Evolutionary conservation across 2,888 invertebrate genomes (phyloP), one percentile per base, ranked within the genome.

Genomic region (Bruchidius siliquastri): DNA sequence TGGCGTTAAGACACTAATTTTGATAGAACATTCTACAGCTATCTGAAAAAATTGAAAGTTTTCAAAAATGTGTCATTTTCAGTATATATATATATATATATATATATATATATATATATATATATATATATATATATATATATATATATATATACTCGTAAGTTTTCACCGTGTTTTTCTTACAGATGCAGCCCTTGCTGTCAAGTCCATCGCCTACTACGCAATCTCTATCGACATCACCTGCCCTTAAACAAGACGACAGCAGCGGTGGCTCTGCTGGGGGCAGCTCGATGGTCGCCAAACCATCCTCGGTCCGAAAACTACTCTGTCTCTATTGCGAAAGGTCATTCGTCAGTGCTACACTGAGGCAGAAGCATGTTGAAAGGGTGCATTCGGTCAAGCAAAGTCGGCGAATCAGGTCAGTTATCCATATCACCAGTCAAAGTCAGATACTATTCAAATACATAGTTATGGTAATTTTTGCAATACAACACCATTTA

Each of bases 281-380:
- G 30, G 68, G n/a, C 71, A 22, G 8, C 21, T 67, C 49, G 13
- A 49, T 18, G 13, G 49, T 26, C 73, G 76, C 70, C 73, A 77
- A 74, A 73, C 72, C 72, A 75, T 77, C 76, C 72, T 74, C 78
- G 70, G 76, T 82, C 68, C 80, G 83, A 6, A 86, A 85, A 80
- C 78, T 87, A 70, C 80, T 87, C 77, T 87, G 87, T 80, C 80
- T 87, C 71, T 88, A 86, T 79, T 88, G 88, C 79, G 87, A 88
- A 77, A 82, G 87, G 67, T 85, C 86, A 66, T 87, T 87, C 76
- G 84, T 85, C 70, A 87, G 85, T 76, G 81, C 83, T 70, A 85
- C 83, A 79, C 79, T 87, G 75, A 80, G 85, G 73, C 86, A 86
- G 78, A 87, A 87, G 77, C 88, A 88, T 79, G 85, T 87, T n/a